Base-by-base conservation (phyloP, 2,113 vertebrate species). In the Lepisosteus osseus region DNA sequence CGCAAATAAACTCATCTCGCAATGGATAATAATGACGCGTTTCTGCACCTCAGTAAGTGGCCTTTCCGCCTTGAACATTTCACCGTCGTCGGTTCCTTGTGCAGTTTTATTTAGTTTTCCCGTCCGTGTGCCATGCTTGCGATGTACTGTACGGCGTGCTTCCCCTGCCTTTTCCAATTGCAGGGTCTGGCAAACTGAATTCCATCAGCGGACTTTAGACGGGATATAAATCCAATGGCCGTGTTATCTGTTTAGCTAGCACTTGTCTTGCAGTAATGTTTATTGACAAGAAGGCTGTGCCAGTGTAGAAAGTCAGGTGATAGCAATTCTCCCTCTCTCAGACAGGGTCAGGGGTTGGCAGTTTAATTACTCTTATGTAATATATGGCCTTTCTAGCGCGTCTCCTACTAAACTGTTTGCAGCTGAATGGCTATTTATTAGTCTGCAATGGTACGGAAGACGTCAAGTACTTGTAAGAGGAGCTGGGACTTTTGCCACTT, bases 341-440 rank as follows among this genome's bases (percentile, higher is more conserved):
- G 87, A 80, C 89, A 87, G 90, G 91, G 91, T 93, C 90, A 93
- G 81, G 87, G 90, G 90, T 92, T 87, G 86, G 88, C 91, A 89
- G 86, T 92, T 91, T 91, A 88, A 91, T 90, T 89, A 88, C 89
- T 79, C 79, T 89, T 87, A 82, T 87, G 86, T 90, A 87, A 93
- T 92, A 90, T 91, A 91, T 91, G 88, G 83, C 76, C 80, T 82
- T 80, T 70, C 85, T 83, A 80, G 84, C 79, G 74, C 81, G 84
- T 77, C 80, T 79, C 81, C 81, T 66, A 74, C 78, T 86, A 76
- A 87, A 86, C 82, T 80, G 81, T 85, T 86, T 11, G 70, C 76
- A 82, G 82, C 84, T 78, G 79, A 85, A 82, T 72, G 69, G 51
- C 70, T 79, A 83, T 86, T 86, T 84, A 88, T 86, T 82, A 81